Evolutionary conservation across 2,888 invertebrate genomes (phyloP), one percentile per base, ranked within the genome.

Genomic region (Trachelus troglodyta): DNA sequence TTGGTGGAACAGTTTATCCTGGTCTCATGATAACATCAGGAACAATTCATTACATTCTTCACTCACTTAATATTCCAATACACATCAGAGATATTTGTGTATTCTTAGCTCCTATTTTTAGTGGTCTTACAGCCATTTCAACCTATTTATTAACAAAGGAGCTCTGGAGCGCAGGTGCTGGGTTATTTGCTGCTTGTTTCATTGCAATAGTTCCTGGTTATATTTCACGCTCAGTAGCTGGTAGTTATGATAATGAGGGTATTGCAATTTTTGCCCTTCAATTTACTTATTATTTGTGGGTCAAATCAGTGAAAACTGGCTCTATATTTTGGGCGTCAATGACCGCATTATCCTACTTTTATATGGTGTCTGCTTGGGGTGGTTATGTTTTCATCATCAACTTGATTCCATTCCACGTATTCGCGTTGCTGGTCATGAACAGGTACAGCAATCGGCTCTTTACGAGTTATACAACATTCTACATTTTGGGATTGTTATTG

Each of bases 291-390:
- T 99, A 96, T 90, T 93, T 99, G 75, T 99, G 99, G 99, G 96
- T 99, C 75, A 98, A 98, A 91, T 96, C 99, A 78, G 96, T 99
- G 11, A 99, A 99, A 92, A 98, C 97, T 83, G 99, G 99, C 35
- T 98, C 99, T 6, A 95, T 99, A 68, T 99, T 97, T 92, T 99
- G 99, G 99, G 95, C 99, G 6, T 95, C 97, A 68, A 95, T 98
- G 90, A 96, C 99, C 77, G 97, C 99, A 11, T 91, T 99, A 6
- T 98, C 99, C 1, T 99, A 99, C 92, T 99, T 99, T 92, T 99
- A 99, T 92, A 99, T 99, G 99, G 99, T 99, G 3, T 99, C 99
- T 81, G 99, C 99, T 84, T 99, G 99, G 99, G 99, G 99, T 85
- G 99, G 99, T 83, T 99, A 99, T 90, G 99, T 99, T 69, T 99